A percentile compares a stretch with the other conserved stretches of the same genome.
Conservation (phyloP, 2,797 vertebrate genomes). For the Prunella strophiata region DNA sequence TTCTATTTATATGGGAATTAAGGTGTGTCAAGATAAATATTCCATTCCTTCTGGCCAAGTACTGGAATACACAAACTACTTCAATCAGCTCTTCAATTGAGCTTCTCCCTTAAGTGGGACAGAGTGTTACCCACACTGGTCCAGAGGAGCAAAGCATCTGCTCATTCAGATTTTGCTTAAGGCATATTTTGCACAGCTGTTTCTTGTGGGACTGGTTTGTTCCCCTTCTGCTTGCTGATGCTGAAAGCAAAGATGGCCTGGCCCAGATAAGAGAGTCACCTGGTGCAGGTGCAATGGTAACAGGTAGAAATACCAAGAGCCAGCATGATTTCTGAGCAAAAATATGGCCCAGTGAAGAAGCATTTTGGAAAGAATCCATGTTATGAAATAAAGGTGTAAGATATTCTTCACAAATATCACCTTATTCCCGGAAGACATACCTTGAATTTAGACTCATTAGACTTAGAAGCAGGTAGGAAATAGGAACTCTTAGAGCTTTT, state of each 20-base stretch:
- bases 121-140: not conserved
- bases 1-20: not conserved
- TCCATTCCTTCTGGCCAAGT: not conserved
- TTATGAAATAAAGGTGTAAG: not conserved
- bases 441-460: not conserved
- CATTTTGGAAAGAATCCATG: not conserved
- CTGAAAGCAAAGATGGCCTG: not conserved
- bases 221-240: not conserved
- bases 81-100: not conserved
- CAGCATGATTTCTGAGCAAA: not conserved
- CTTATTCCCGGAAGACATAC: not conserved
- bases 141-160: not conserved
- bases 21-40: not conserved
- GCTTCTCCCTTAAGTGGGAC: not conserved
- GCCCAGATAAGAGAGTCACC: not conserved
- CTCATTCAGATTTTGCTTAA: not conserved
- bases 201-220: slow-evolving; percentile 1
- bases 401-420: not conserved
- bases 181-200: not conserved
- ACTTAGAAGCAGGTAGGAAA: not conserved
- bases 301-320: not conserved
- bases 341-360: not conserved
- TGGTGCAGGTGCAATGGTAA: not conserved
- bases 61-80: not conserved
- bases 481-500: not conserved